phyloP scores from a whole-genome alignment of 2,113 vertebrate species.

The Mesitornis unicolor region DNA sequence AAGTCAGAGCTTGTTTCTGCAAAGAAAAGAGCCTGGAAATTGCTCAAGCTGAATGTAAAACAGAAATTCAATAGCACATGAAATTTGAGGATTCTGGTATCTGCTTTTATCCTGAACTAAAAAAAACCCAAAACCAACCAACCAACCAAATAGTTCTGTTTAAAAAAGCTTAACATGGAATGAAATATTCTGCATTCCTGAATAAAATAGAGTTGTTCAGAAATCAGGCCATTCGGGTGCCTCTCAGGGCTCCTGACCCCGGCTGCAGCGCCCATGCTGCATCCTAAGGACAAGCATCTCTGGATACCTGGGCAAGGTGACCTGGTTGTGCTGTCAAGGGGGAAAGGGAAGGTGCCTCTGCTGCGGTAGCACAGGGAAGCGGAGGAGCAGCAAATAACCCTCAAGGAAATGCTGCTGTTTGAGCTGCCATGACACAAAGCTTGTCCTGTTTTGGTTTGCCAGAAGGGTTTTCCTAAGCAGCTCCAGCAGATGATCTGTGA shows the following conservation, averaged over 20 bases:
- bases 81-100: background rate
- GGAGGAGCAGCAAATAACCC: background rate
- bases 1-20: background rate
- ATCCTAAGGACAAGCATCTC: rapidly evolving
- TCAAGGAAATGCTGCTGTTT: background rate
- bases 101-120: background rate
- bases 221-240: background rate
- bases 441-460: background rate
- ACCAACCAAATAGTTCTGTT: too few relatives aligned
- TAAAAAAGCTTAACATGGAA: background rate
- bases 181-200: background rate
- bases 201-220: background rate
- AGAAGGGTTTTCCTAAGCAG: background rate
- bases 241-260: background rate
- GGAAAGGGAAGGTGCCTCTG: background rate
- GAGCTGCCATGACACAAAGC: background rate
- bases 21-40: background rate
- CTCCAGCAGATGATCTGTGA: background rate
- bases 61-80: background rate
- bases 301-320: background rate
- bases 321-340: background rate
- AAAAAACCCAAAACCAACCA: too few relatives aligned
- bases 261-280: background rate
- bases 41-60: background rate
- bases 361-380: background rate